Base-by-base conservation (phyloP, 53 echinoderm and acorn worm genomes). In the Mesocentrotus franciscanus region DNA sequence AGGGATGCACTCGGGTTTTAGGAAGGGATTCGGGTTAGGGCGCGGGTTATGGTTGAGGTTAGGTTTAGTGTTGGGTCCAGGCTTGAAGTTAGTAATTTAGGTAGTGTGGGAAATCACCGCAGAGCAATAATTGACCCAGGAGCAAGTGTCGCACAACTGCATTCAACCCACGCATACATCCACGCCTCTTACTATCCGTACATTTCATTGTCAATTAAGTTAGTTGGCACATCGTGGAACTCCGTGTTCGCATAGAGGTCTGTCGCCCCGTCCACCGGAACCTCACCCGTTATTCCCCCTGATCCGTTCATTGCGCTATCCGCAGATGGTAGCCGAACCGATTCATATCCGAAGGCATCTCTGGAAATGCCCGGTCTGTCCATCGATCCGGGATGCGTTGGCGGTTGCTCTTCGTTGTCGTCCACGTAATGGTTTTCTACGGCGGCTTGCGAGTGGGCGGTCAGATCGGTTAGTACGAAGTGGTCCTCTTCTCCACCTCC, bases 161-260 rank as follows among this genome's bases (percentile, higher is more conserved):
- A 6, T n/a, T 49, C 49, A 49, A 49, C n/a, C n/a, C 49, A 49
- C 0, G 6, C 49, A 49, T 4, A 49, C 14, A 30, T 8, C 11
- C 1, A 30, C 12, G 29, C 29, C 74, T 32, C 74, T 68, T 74
- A 12, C 74, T 32, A 32, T 3, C 91, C 91, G 34, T 91, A 91
- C 5, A 91, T 39, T 91, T 91, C 91, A 91, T 91, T 91, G 36
- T 61, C 42, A 9, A 91, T 39, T 14, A 91, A 9, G 66, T 91
- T 49, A 1, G 57, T 22, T 14, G 92, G 92, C 56, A 74, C 74
- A 56, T 92, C 92, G 24, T 92, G 92, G 42, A 92, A 92, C 22
- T 92, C 92, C 56, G 92, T 55, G 74, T 92, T 92, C 10, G n/a
- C 92, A 20, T 92, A 92, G 8, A 92, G 33, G 32, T 92, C 71